These are phyloP conservation scores for Girardinichthys multiradiatus DNA, from an alignment of 2,113 vertebrate genomes.

Conservation along the genomic window DNA sequence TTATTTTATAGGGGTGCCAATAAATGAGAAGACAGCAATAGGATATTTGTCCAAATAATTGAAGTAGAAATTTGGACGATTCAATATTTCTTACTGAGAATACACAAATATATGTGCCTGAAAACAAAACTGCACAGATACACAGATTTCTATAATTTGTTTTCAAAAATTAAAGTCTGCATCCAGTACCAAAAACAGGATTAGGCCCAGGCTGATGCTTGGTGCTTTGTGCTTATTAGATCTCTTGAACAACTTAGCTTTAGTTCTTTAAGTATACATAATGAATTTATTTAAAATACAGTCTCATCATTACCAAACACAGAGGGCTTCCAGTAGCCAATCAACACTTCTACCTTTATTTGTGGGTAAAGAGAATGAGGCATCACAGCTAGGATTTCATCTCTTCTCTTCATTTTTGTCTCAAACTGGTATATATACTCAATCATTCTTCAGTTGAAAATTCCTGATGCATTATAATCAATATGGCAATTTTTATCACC, in stretches of 20 bases:
- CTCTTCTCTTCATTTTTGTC: slow-evolving; percentile 40
- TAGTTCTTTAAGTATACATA: slow-evolving; percentile 58
- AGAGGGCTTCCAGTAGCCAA: slow-evolving; percentile 59
- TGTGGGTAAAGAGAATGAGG: slow-evolving; percentile 54
- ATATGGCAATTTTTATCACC: slow-evolving; percentile 23
- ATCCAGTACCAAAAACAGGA: not conserved
- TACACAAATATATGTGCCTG: too few species aligned
- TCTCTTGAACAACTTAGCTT: slow-evolving; percentile 54
- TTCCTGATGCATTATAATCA: slow-evolving; percentile 35
- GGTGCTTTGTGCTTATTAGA: slow-evolving; percentile 39
- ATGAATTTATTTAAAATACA: slow-evolving; percentile 70
- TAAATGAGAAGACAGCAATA: not conserved
- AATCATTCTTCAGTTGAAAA: slow-evolving; percentile 20
- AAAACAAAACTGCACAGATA: too few species aligned
- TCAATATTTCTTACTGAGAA: too few species aligned
- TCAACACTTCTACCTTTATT: slow-evolving; percentile 55
- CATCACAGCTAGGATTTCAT: slow-evolving; percentile 43
- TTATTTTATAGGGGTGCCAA: not conserved
- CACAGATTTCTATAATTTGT: too few species aligned
- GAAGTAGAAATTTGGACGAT: not conserved
- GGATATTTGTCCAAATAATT: not conserved
- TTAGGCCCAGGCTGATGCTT: slow-evolving; percentile 53
- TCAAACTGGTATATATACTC: slow-evolving; percentile 38
- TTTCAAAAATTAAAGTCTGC: not conserved
- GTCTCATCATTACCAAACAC: slow-evolving; percentile 62